Percentiles rank a stretch among this genome's conserved stretches.
Conservation (phyloP, 2,888 invertebrate species). For the Xiphydria camelus region DNA sequence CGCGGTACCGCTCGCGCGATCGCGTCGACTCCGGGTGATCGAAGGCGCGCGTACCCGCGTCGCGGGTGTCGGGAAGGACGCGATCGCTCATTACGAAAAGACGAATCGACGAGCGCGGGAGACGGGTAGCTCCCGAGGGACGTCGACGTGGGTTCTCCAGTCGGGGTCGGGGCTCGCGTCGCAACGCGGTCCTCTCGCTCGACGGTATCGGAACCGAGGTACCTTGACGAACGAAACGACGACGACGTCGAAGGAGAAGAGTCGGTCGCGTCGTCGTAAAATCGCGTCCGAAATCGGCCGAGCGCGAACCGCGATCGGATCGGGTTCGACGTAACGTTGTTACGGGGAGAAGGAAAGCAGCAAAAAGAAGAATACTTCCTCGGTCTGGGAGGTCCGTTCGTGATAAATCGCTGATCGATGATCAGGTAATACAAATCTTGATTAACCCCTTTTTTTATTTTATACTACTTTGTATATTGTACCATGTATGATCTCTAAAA, state of each 20-base stretch:
- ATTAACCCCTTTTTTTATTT: slow-evolving; percentile 53
- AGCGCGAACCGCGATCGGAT: too few relatives aligned
- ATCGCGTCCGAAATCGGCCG: too few relatives aligned
- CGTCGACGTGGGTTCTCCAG: neutral
- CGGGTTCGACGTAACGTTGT: slow-evolving; percentile 1
- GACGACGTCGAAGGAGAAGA: neutral
- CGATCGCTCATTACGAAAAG: slow-evolving; percentile 4
- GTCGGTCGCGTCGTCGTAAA: too few relatives aligned
- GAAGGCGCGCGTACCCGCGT: neutral
- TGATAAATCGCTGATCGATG: slow-evolving; percentile 36
- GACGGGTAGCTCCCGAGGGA: too few relatives aligned
- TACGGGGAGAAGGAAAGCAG: too few relatives aligned
- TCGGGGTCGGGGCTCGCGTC: too few relatives aligned
- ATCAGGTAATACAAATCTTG: slow-evolving; percentile 44
- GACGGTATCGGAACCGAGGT: too few relatives aligned
- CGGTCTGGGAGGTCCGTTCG: slow-evolving; percentile 29
- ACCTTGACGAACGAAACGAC: neutral
- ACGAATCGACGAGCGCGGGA: too few relatives aligned
- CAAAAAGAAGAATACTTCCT: slow-evolving; percentile 18
- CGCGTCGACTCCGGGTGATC: neutral
- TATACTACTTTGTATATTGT: slow-evolving; percentile 57
- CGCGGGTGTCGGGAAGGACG: neutral
- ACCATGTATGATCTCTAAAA: slow-evolving; percentile 56
- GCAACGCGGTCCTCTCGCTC: too few relatives aligned
- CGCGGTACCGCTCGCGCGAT: neutral